Evolutionary conservation across 2,797 vertebrate species (phyloP).

Genomic region (Acipenser oxyrinchus): DNA sequence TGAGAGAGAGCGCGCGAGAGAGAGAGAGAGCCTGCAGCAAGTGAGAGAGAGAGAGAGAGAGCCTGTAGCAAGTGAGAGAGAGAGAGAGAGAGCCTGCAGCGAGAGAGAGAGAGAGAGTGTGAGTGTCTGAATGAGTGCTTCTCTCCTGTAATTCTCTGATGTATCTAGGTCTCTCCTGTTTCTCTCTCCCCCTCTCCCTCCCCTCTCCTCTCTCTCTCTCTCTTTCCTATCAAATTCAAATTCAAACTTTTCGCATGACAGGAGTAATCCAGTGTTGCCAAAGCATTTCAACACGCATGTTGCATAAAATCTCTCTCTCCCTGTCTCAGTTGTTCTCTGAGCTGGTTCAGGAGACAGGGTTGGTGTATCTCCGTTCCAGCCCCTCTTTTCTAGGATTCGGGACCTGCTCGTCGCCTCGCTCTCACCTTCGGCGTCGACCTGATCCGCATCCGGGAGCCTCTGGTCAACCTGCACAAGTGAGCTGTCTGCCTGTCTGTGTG

Average conservation of each 20-base stretch:
- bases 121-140: neutral
- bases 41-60: neutral
- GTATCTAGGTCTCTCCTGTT: too few relatives aligned
- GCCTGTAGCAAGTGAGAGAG: neutral
- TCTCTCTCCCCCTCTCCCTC: too few relatives aligned
- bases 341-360: constrained; percentile 59
- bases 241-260: too few relatives aligned
- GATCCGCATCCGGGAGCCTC: constrained; percentile 55
- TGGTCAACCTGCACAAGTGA: constrained; percentile 73
- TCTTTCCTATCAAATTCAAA: too few relatives aligned
- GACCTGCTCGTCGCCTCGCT: constrained; percentile 73
- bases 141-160: too few relatives aligned
- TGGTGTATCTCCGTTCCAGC: constrained; percentile 25
- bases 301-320: neutral
- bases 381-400: constrained; percentile 61
- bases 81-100: too few relatives aligned
- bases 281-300: too few relatives aligned
- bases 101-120: neutral
- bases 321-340: constrained; percentile 48
- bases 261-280: too few relatives aligned
- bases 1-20: constrained; percentile 39
- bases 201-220: too few relatives aligned
- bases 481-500: constrained; percentile 22
- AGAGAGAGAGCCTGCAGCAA: neutral
- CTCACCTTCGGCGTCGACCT: constrained; percentile 74